Base-by-base conservation (phyloP, 2,113 vertebrate genomes). In the Anguilla japonica region DNA sequence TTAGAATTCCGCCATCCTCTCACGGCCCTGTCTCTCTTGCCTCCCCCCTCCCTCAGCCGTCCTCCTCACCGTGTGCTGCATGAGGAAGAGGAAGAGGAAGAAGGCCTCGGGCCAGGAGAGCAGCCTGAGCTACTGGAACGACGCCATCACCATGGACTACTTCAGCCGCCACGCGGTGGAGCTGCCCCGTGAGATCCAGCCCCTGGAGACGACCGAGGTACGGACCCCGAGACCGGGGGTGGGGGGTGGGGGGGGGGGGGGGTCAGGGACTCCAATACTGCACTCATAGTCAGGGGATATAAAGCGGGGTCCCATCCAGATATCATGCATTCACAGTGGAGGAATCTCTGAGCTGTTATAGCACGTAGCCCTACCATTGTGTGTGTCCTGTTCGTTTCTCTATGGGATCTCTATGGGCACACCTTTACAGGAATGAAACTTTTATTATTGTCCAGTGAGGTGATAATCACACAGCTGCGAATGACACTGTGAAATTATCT, bases 121-220 rank as follows among this genome's bases (percentile, higher is more conserved):
- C 94, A 99, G 98, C 92, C 95, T 99, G 95, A 99, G 98, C 94
- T 99, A 99, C 90, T 99, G 98, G 98, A 99, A 99, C 94, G 98
- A 99, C 6, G 96, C 98, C 91, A 99, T 99, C 94, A 99, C 98
- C 91, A 99, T 99, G 98, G 98, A 99, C 95, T 99, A 99, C 95
- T 99, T 99, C 95, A 99, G 95, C 95, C 95, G 96, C 75, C 97
- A 99, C 6, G 98, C 98, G 0, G 98, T 99, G 87, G 98, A 99
- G 94, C 91, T 99, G 78, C 98, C 98, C 0, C 95, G 98, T 90
- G 98, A 99, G 94, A 99, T 99, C 90, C 97, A 98, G 92, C 97
- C 97, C 63, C 95, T 99, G 89, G 98, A 98, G 93, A 97, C 96
- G 78, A 97, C 96, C 53, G 98, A 99, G 97, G 98, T 99, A 97